Evolutionary conservation across 1,140 invertebrate genomes (phyloP).

Genomic region (Wiebesia pumilae): DNA sequence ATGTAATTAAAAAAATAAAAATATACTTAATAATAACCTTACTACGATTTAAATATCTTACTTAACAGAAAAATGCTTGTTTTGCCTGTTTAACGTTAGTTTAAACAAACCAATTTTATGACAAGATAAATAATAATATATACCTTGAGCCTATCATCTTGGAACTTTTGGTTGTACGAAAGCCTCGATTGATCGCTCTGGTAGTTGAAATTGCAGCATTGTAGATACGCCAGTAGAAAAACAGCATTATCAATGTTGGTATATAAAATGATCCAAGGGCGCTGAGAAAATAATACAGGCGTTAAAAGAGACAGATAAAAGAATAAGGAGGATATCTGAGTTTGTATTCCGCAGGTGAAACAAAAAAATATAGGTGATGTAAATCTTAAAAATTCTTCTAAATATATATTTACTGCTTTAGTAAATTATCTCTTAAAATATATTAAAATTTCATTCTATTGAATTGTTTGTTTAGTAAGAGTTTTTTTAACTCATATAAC

Average conservation of each 20-base stretch:
- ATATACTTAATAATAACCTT: no score
- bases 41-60: no score
- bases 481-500: no score
- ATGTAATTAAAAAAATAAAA: no score
- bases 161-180: conserved; percentile 90
- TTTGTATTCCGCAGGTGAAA: no score
- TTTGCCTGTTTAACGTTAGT: background rate
- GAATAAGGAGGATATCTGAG: background rate
- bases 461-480: background rate
- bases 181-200: conserved; percentile 92
- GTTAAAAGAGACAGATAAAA: background rate
- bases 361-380: no score
- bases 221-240: conserved; percentile 98
- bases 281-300: conserved; percentile 79
- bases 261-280: conserved; percentile 97
- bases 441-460: no score
- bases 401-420: no score
- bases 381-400: no score
- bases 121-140: background rate
- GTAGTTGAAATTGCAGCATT: conserved; percentile 92
- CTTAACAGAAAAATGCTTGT: background rate
- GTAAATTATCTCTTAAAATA: no score
- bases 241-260: conserved; percentile 96
- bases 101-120: background rate
- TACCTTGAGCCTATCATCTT: conserved; percentile 65